Base-by-base conservation (phyloP, 2,888 invertebrate species). In the Diploptera punctata region DNA sequence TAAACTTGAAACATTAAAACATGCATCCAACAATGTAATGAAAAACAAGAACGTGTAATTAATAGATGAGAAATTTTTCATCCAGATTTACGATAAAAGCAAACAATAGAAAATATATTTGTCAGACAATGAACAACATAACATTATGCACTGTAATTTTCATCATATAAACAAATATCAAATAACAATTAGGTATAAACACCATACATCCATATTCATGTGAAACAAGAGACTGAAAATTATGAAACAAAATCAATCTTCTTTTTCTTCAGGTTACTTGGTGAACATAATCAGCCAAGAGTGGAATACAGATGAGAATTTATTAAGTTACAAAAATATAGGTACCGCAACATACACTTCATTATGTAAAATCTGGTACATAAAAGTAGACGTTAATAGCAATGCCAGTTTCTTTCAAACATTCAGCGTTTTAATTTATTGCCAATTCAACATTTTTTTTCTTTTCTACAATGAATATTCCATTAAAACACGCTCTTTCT, bases 371-470 rank as follows among this genome's bases (percentile, higher is more conserved):
- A 43, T 62, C 62, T 49, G 67, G 71, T 24, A 71, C 67, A 71
- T 67, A 67, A 71, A 71, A 54, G 47, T 70, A 38, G 71, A 65
- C 67, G 57, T 71, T 71, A 71, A 71, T 70, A 49, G 54, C 47
- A 62, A 69, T 69, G 49, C 24, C n/a, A 24, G 43, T 38, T 57
- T 21, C 10, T 33, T 38, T 19, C 44, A 65, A 67, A 49, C 18
- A 44, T 33, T 21, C 26, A 47, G 57, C 16, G 38, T n/a, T 18
- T 57, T 60, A 57, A 69, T 69, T 69, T 69, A 69, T 60, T 31
- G 52, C 43, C 44, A 69, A 69, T 69, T 57, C 57, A 33, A 47
- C 43, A 21, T 26, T 33, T 43, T 19, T 57, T 24, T 69, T 44
- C 24, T 43, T 44, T 43, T 38, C 13, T 38, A 38, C 38, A 38